A percentile compares a stretch with the other conserved stretches of the same genome.
Conservation (phyloP, 2,888 invertebrate genomes). For the Melanchra persicariae region DNA sequence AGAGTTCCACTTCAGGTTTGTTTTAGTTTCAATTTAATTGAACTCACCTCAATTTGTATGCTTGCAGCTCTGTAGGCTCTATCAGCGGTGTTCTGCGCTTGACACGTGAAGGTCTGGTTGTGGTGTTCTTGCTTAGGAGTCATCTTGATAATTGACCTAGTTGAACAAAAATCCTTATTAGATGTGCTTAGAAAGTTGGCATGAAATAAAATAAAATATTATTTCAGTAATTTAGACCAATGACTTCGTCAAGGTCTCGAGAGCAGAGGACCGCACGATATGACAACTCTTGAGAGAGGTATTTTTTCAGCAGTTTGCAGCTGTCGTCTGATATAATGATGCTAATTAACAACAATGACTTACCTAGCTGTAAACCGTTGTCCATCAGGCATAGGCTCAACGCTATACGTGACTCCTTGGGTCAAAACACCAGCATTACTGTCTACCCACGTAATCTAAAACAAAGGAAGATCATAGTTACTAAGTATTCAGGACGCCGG, state of each 20-base stretch:
- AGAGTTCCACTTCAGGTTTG: not conserved
- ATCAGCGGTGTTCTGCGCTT: slow-evolving; percentile 97
- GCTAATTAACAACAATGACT: slow-evolving; percentile 24
- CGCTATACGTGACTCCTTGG: slow-evolving; percentile 94
- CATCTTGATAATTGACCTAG: slow-evolving; percentile 95
- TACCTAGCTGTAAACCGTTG: slow-evolving; percentile 94
- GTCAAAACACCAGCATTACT: slow-evolving; percentile 96
- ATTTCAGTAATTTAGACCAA: too few relatives aligned
- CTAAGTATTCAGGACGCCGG: slow-evolving; percentile 49
- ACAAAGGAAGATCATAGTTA: slow-evolving; percentile 60
- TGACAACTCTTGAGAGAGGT: too few relatives aligned
- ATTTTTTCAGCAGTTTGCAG: too few relatives aligned
- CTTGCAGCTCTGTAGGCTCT: slow-evolving; percentile 95
- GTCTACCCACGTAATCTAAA: slow-evolving; percentile 97
- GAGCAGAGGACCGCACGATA: too few relatives aligned
- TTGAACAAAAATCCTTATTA: not conserved
- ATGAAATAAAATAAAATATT: too few relatives aligned
- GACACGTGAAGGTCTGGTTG: slow-evolving; percentile 97
- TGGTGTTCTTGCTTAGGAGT: slow-evolving; percentile 97
- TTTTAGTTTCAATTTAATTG: not conserved
- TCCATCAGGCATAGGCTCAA: slow-evolving; percentile 94
- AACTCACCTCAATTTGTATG: slow-evolving; percentile 94
- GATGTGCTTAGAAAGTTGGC: not conserved
- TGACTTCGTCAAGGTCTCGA: too few relatives aligned
- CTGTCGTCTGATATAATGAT: not conserved